Evolutionary conservation across 2,113 vertebrate species (phyloP), one percentile per base, ranked within the genome.

Genomic region (Rhabdomys dilectus): DNA sequence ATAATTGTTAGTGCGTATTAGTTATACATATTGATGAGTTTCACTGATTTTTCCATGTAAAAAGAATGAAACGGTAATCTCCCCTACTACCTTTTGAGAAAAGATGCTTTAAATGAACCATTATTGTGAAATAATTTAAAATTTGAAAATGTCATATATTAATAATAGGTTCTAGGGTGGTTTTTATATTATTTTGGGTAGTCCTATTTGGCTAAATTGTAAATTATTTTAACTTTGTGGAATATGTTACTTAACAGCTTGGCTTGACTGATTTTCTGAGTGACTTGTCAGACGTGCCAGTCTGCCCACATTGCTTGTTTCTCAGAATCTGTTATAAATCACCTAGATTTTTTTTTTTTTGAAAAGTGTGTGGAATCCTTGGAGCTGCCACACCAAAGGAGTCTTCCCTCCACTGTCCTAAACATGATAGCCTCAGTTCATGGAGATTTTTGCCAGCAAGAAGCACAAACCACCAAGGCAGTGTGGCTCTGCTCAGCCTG

Each of bases 221-320:
- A 94, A 68, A 42, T 72, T 72, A 48, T 39, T 90, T 78, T 86
- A n/a, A 58, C 60, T 51, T 96, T 60, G 58, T 86, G 72, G 68
- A 80, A 96, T 64, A 17, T 36, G 31, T 78, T 88, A 53, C 34
- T 89, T 77, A 75, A 73, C 39, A 91, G 51, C n/a, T 31, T 60
- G 53, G 48, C 72, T 75, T 48, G 5, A 7, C 75, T 91, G 39
- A 39, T 76, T 87, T 87, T 76, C 70, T 45, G 21, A 78, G 13
- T 5, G 24, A 29, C 36, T 0, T 60, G 31, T 24, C 19, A 39
- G 70, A 8, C 4, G 21, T 58, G 24, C n/a, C 21, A 75, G 16
- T 51, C 77, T 77, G 78, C 31, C 26, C 34, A 56, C 19, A 9
- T 17, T 80, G n/a, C 56, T 70, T 36, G 16, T 13, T 70, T n/a